A percentile compares a stretch with the other conserved stretches of the same genome.
Evolutionary conservation across 2,113 vertebrate genomes (phyloP).

Genomic region (Pachycephala philippinensis): DNA sequence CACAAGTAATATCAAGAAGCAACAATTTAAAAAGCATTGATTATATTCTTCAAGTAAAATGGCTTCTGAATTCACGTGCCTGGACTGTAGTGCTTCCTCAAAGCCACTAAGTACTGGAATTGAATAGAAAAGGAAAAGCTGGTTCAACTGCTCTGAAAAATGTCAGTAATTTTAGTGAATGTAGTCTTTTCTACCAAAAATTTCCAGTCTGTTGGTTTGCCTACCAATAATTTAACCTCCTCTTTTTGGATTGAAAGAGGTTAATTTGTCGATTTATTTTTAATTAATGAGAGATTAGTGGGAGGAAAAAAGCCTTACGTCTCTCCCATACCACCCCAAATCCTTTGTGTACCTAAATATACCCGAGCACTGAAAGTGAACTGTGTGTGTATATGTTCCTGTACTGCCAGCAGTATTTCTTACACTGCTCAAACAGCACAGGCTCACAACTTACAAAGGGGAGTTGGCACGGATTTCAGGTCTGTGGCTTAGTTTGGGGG

Average conservation of each 20-base stretch:
- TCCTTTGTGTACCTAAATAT: neutral
- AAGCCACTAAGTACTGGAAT: neutral
- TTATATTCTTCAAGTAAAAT: neutral
- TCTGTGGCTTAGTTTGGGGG: neutral
- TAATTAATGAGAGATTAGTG: neutral
- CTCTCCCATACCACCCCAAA: neutral
- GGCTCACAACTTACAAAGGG: neutral
- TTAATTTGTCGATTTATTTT: neutral
- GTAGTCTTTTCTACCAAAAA: neutral
- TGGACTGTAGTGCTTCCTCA: neutral
- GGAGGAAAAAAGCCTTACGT: neutral
- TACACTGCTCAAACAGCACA: neutral
- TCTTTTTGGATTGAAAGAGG: neutral
- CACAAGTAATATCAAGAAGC: neutral
- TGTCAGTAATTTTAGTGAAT: neutral
- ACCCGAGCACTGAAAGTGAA: neutral
- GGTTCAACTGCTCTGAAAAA: neutral
- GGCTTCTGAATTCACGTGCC: neutral
- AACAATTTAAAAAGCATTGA: neutral
- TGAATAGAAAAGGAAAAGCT: neutral
- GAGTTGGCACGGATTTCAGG: neutral
- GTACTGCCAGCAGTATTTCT: neutral
- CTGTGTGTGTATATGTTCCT: neutral
- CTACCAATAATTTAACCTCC: neutral
- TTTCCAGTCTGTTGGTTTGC: neutral